phyloP scores from a whole-genome alignment of 1,140 invertebrate genomes.

The Dysdera silvatica region DNA sequence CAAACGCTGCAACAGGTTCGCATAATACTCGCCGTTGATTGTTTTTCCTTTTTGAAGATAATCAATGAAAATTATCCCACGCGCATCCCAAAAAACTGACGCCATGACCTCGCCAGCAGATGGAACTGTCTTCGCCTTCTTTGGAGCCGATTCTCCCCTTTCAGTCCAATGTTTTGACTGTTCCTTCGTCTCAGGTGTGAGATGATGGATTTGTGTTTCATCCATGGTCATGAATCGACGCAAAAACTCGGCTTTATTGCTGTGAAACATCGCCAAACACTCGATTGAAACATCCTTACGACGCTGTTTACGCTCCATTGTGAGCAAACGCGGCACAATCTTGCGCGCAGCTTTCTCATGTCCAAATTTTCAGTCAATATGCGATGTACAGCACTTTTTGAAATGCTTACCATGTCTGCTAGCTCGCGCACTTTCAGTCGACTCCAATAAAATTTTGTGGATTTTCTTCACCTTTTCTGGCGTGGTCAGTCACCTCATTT shows the following conservation, averaged over 20 bases:
- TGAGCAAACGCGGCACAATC: background rate
- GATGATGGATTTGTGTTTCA: conserved; percentile 7
- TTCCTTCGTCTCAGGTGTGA: background rate
- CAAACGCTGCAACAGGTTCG: background rate
- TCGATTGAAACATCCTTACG: background rate
- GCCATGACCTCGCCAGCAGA: background rate
- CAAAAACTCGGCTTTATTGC: background rate
- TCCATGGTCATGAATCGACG: background rate
- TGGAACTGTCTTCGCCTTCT: background rate
- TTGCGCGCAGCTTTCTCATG: background rate
- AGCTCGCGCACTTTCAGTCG: too few relatives aligned
- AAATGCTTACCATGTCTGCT: too few relatives aligned
- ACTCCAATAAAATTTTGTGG: too few relatives aligned
- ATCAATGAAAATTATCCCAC: background rate
- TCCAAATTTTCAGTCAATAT: too few relatives aligned
- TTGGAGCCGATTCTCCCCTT: background rate
- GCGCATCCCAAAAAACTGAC: background rate
- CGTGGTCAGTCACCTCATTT: too few relatives aligned
- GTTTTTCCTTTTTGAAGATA: background rate
- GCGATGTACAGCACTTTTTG: too few relatives aligned
- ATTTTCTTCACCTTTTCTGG: too few relatives aligned
- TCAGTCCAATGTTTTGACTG: conserved; percentile 4
- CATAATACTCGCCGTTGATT: background rate
- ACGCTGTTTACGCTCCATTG: background rate
- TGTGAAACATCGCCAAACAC: background rate